Evolutionary conservation across 2,888 invertebrate genomes (phyloP).

Genomic region (Rambutsinella grinnellia): DNA sequence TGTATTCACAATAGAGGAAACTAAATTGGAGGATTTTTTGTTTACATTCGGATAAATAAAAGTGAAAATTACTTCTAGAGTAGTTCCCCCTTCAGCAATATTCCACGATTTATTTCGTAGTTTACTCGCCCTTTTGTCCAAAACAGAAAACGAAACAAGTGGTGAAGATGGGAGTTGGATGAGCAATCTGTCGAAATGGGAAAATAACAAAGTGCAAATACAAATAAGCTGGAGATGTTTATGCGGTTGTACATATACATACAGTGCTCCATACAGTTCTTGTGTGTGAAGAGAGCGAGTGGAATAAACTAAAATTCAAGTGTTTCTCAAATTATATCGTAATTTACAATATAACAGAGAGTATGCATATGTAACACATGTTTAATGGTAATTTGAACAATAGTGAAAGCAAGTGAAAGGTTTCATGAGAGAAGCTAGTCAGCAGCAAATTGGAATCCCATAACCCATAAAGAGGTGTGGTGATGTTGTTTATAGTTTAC

Average conservation of each 20-base stretch:
- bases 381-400: neutral
- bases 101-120: neutral
- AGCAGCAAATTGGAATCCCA: neutral
- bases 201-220: neutral
- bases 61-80: slow-evolving; percentile 52
- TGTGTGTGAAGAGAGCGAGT: neutral
- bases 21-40: slow-evolving; percentile 46
- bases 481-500: neutral
- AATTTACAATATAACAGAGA: neutral
- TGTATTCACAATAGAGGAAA: slow-evolving; percentile 10
- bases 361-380: neutral
- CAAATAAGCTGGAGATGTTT: neutral
- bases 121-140: neutral
- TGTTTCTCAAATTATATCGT: neutral
- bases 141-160: slow-evolving; percentile 3
- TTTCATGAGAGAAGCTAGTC: neutral
- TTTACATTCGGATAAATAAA: slow-evolving; percentile 51
- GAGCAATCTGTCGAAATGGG: slow-evolving; percentile 36
- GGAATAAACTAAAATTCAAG: neutral
- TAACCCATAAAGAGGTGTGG: slow-evolving; percentile 1
- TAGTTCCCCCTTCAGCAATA: slow-evolving; percentile 6
- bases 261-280: too few relatives aligned
- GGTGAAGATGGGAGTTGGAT: slow-evolving; percentile 36
- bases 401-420: neutral
- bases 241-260: too few relatives aligned